Evolutionary conservation across 2,113 vertebrate genomes (phyloP).

Genomic region (Dasyornis broadbenti): DNA sequence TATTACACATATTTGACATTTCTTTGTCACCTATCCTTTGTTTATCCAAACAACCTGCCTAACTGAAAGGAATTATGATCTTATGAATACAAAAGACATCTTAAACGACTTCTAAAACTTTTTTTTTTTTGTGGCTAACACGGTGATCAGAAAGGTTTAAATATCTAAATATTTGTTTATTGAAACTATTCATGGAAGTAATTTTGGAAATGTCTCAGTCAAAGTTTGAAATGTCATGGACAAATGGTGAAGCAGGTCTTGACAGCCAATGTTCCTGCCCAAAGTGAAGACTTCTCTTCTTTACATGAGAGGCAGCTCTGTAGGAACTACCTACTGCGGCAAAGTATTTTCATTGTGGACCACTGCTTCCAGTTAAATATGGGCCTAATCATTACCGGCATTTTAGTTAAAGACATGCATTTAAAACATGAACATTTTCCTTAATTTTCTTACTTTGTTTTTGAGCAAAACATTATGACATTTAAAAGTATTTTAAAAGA

Average conservation of each 20-base stretch:
- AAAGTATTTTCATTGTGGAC: not conserved
- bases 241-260: not conserved
- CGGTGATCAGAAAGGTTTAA: not conserved
- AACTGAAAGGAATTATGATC: not conserved
- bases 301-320: not conserved
- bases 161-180: not conserved
- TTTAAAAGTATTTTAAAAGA: not conserved
- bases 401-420: fast-evolving
- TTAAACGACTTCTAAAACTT: not conserved
- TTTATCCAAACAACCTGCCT: not conserved
- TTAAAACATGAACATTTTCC: not conserved
- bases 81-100: not conserved
- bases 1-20: not conserved
- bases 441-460: not conserved
- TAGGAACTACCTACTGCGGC: not conserved
- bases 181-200: not conserved
- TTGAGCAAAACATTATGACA: not conserved
- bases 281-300: not conserved
- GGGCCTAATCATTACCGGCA: not conserved
- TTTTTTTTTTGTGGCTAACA: fast-evolving
- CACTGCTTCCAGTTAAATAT: not conserved
- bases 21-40: not conserved
- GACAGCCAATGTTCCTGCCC: not conserved
- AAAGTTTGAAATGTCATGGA: not conserved
- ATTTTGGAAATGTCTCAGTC: not conserved